A percentile compares a stretch with the other conserved stretches of the same genome.
Conservation (phyloP, 2,888 invertebrate species). For the Tiliacea citrago region DNA sequence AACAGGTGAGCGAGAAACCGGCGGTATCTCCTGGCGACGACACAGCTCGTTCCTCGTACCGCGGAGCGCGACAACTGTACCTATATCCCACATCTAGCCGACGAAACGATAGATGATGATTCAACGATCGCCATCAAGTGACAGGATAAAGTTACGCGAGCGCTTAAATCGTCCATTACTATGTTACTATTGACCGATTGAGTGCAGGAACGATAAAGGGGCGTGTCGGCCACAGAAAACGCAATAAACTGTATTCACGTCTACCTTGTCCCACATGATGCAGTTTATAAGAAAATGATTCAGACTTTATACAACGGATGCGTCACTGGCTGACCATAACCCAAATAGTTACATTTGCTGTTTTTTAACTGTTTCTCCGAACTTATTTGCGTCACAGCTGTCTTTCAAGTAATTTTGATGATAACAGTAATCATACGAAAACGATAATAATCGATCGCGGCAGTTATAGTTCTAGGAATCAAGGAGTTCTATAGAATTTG, state of each 20-base stretch:
- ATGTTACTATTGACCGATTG: constrained; percentile 8
- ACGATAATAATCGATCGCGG: constrained; percentile 46
- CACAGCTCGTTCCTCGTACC: constrained; percentile 56
- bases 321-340: constrained; percentile 66
- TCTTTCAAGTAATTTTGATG: constrained; percentile 52
- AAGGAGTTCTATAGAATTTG: constrained; percentile 28
- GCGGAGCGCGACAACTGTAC: constrained; percentile 50
- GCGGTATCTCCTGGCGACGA: constrained; percentile 60
- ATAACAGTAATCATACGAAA: constrained; percentile 50
- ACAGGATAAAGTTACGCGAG: constrained; percentile 29
- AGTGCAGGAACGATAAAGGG: constrained; percentile 34
- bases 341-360: constrained; percentile 60
- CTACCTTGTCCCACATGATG: constrained; percentile 67
- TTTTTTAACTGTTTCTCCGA: constrained; percentile 65
- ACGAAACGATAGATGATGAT: constrained; percentile 26
- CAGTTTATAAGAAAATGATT: constrained; percentile 72
- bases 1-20: constrained; percentile 76
- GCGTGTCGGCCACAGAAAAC: constrained; percentile 52
- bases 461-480: constrained; percentile 49
- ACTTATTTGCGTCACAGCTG: constrained; percentile 53
- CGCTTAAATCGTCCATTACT: constrained; percentile 35
- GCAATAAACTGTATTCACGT: constrained; percentile 51
- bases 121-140: constrained; percentile 22
- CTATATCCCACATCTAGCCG: constrained; percentile 9
- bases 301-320: constrained; percentile 59